These are phyloP conservation scores for Ypsolopha scabrella DNA, from an alignment of 2,888 invertebrate genomes.

Conservation along the genomic window DNA sequence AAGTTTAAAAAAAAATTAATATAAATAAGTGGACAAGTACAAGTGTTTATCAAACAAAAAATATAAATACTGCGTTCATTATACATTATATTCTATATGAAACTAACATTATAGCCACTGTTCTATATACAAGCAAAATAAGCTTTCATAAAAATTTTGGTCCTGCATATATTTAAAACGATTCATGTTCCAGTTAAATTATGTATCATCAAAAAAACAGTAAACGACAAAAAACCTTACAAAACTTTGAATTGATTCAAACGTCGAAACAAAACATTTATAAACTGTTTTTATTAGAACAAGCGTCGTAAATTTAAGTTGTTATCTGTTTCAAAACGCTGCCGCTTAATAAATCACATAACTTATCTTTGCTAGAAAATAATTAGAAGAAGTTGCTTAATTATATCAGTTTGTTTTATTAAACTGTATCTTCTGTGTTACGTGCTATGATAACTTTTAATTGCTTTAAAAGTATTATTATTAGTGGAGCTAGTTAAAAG, in stretches of 20 bases:
- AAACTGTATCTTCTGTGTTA: slow-evolving; percentile 14
- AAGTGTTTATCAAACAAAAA: too few relatives aligned
- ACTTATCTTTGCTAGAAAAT: slow-evolving; percentile 56
- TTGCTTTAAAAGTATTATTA: not conserved
- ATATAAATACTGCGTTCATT: too few relatives aligned
- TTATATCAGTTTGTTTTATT: slow-evolving; percentile 35
- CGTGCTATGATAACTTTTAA: slow-evolving; percentile 4
- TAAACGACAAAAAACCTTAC: too few relatives aligned
- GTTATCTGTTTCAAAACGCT: slow-evolving; percentile 36
- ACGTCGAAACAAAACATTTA: slow-evolving; percentile 37
- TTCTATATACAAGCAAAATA: too few relatives aligned
- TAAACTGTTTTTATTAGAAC: slow-evolving; percentile 35
- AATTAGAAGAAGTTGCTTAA: slow-evolving; percentile 54
- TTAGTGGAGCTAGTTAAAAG: slow-evolving; percentile 7
- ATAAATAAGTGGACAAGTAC: too few relatives aligned
- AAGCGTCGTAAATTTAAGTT: slow-evolving; percentile 48
- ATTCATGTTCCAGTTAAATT: slow-evolving; percentile 2
- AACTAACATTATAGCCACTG: too few relatives aligned
- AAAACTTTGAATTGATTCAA: slow-evolving; percentile 19
- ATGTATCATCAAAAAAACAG: too few relatives aligned
- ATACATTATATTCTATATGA: too few relatives aligned
- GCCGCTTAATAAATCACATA: slow-evolving; percentile 49
- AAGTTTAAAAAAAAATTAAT: too few relatives aligned
- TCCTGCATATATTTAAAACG: not conserved
- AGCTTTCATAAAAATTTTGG: too few relatives aligned